Evolutionary conservation across 2,113 vertebrate genomes (phyloP).

Genomic region (Solea senegalensis): DNA sequence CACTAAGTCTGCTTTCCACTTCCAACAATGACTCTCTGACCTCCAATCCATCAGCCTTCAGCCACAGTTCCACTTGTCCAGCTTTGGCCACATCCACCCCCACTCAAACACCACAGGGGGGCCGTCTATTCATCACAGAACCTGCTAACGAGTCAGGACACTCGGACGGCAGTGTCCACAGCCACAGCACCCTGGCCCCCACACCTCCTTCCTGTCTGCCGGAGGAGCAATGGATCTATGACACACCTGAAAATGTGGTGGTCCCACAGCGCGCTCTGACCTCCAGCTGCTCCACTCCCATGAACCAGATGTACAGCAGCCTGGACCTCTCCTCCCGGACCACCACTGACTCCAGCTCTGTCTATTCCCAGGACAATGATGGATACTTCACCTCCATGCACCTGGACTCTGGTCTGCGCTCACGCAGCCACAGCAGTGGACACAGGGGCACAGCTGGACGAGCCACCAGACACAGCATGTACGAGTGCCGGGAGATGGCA

Average conservation of each 20-base stretch:
- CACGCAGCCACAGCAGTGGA: constrained; percentile 75
- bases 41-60: constrained; percentile 58
- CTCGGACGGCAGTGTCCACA: constrained; percentile 79
- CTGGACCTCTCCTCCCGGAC: constrained; percentile 83
- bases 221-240: constrained; percentile 86
- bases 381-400: constrained; percentile 86
- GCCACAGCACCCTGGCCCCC: constrained; percentile 66
- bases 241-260: constrained; percentile 78
- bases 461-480: constrained; percentile 86
- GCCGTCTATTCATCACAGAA: constrained; percentile 4
- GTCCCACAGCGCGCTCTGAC: constrained; percentile 75
- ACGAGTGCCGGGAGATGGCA: constrained; percentile 84
- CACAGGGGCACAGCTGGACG: constrained; percentile 75
- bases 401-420: constrained; percentile 81
- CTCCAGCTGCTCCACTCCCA: constrained; percentile 85
- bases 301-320: constrained; percentile 88
- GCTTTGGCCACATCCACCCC: constrained; percentile 58
- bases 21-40: constrained; percentile 36
- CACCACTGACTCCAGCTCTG: constrained; percentile 86
- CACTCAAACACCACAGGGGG: constrained; percentile 59
- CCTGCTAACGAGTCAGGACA: constrained; percentile 82
- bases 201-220: constrained; percentile 61
- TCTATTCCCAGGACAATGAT: constrained; percentile 89
- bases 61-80: constrained; percentile 65
- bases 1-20: constrained; percentile 55